Conservation (phyloP, 2,888 invertebrate genomes). For the Microdon myrmicae region DNA sequence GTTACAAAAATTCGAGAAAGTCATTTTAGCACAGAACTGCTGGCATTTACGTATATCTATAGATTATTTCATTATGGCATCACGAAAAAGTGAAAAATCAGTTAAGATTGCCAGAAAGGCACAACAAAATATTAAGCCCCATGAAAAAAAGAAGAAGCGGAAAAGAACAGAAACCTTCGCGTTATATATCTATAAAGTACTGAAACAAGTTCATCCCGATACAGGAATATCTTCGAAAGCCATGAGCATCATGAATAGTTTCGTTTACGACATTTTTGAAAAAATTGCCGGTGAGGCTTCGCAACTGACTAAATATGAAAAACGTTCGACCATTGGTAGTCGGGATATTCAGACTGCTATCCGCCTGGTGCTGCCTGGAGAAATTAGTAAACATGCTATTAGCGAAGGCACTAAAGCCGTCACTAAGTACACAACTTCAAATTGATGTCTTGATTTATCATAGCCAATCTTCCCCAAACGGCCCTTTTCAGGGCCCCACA, state of each 20-base stretch:
- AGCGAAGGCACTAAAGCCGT: too few relatives aligned
- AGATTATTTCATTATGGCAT: too few relatives aligned
- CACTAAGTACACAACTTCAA: too few relatives aligned
- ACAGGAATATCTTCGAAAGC: slow-evolving; percentile 76
- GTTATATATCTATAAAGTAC: slow-evolving; percentile 63
- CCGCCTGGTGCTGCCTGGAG: too few relatives aligned
- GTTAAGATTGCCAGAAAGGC: slow-evolving; percentile 71
- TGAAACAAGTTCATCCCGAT: slow-evolving; percentile 73
- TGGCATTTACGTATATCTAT: too few relatives aligned
- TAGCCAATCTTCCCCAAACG: too few relatives aligned
- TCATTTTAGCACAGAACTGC: too few relatives aligned
- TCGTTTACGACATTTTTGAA: slow-evolving; percentile 80
- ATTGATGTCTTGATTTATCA: too few relatives aligned
- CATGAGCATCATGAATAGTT: slow-evolving; percentile 80
- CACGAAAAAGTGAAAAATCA: slow-evolving; percentile 65
- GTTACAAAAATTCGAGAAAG: too few relatives aligned
- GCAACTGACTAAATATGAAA: slow-evolving; percentile 68
- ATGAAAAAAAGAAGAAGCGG: slow-evolving; percentile 69
- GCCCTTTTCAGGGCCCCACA: too few relatives aligned
- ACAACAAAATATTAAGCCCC: slow-evolving; percentile 71
- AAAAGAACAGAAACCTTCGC: slow-evolving; percentile 63
- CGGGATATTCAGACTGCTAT: too few relatives aligned
- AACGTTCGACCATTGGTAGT: slow-evolving; percentile 74
- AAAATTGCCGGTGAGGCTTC: slow-evolving; percentile 76
- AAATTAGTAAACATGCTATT: too few relatives aligned